Conservation (phyloP, 2,797 vertebrate species). For the Acridotheres tristis region DNA sequence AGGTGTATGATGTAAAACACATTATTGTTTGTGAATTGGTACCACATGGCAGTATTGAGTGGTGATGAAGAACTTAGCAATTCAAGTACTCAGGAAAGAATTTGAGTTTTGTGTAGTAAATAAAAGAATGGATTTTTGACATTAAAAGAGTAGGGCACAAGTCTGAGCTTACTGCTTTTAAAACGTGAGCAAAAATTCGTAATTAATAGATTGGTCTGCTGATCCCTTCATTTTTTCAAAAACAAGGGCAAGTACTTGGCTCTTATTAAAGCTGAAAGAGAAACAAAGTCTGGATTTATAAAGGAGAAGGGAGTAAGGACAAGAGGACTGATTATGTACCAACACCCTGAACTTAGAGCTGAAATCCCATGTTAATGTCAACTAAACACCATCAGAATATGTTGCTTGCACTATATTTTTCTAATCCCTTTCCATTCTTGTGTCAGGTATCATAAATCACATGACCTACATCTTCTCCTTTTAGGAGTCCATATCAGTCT, state of each 20-base stretch:
- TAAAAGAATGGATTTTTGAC: not conserved
- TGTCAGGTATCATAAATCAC: not conserved
- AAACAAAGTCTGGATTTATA: not conserved
- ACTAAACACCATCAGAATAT: not conserved
- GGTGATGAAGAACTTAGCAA: not conserved
- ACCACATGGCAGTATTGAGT: not conserved
- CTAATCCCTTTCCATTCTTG: not conserved
- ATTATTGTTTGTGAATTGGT: not conserved
- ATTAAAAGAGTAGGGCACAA: not conserved
- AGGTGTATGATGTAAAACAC: not conserved
- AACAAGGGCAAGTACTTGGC: not conserved
- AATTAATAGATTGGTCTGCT: not conserved
- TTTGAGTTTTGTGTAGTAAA: not conserved
- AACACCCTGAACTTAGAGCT: not conserved
- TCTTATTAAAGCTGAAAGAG: not conserved
- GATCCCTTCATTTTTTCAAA: not conserved
- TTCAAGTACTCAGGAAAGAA: not conserved
- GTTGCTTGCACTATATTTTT: not conserved
- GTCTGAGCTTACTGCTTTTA: not conserved
- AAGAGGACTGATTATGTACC: not conserved
- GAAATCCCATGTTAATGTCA: not conserved
- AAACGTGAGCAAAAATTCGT: not conserved
- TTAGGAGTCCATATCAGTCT: not conserved
- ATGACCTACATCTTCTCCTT: not conserved
- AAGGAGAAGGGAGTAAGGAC: not conserved